Percentiles rank a stretch among this genome's conserved stretches.
These are phyloP conservation scores for Sisyra terminalis DNA, from an alignment of 2,888 invertebrate species.

Conservation along the genomic window DNA sequence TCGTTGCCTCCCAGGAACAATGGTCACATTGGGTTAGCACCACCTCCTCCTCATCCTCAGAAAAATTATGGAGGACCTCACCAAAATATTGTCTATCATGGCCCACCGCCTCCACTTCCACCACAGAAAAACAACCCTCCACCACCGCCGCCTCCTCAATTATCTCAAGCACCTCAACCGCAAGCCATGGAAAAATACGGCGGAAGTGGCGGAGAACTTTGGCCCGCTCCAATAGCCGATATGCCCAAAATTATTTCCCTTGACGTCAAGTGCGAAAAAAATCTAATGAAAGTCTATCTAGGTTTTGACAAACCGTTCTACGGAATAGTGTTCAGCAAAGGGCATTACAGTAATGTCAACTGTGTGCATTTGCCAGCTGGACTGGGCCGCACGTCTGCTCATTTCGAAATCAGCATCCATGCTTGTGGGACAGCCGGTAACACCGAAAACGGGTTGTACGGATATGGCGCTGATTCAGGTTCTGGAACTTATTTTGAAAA, in stretches of 20 bases:
- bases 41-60: slow-evolving; percentile 19
- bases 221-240: slow-evolving; percentile 73
- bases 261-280: slow-evolving; percentile 89
- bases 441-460: slow-evolving; percentile 76
- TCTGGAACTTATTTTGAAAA: slow-evolving; percentile 90
- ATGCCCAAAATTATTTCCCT: slow-evolving; percentile 87
- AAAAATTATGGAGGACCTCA: slow-evolving; percentile 35
- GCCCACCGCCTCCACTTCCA: slow-evolving; percentile 50
- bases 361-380: slow-evolving; percentile 85
- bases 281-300: slow-evolving; percentile 84
- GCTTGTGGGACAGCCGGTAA: slow-evolving; percentile 86
- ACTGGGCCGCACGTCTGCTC: slow-evolving; percentile 67
- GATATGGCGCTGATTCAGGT: slow-evolving; percentile 74
- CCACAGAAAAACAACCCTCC: slow-evolving; percentile 27
- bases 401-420: slow-evolving; percentile 82
- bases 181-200: slow-evolving; percentile 27
- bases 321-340: slow-evolving; percentile 90
- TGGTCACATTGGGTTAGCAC: slow-evolving; percentile 18
- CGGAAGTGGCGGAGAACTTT: slow-evolving; percentile 49
- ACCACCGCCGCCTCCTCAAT: slow-evolving; percentile 23
- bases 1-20: slow-evolving; percentile 30
- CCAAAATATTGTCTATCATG: slow-evolving; percentile 48
- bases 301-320: slow-evolving; percentile 89
- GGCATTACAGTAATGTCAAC: slow-evolving; percentile 83
- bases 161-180: slow-evolving; percentile 11